phyloP scores from a whole-genome alignment of 2,113 vertebrate genomes.

The Theristicus caerulescens region DNA sequence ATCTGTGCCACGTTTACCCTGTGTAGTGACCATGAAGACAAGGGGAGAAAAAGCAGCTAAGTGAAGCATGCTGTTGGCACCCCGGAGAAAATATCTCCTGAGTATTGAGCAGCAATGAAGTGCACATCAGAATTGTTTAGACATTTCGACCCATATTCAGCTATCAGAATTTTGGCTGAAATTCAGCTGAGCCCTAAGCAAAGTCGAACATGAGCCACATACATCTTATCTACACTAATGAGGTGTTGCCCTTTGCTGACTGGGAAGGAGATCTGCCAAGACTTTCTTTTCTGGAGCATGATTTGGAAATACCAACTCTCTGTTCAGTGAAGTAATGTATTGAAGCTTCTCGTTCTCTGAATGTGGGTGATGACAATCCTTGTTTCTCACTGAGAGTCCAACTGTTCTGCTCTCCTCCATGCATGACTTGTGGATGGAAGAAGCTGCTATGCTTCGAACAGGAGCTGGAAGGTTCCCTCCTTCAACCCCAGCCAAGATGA shows the following conservation, averaged over 20 bases:
- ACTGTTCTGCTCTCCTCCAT: not conserved
- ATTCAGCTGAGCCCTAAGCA: not conserved
- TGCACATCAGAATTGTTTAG: not conserved
- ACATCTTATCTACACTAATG: not conserved
- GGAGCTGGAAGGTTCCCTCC: not conserved
- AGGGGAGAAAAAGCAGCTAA: not conserved
- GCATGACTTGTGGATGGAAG: not conserved
- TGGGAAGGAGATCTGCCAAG: not conserved
- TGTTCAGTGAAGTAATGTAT: not conserved
- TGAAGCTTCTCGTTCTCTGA: not conserved
- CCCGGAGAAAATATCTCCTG: not conserved
- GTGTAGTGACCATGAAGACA: not conserved
- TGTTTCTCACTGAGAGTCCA: not conserved
- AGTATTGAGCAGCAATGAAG: not conserved
- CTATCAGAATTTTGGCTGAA: not conserved
- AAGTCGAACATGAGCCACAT: not conserved
- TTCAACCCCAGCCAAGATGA: not conserved
- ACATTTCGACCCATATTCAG: not conserved
- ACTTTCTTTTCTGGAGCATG: not conserved
- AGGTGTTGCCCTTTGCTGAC: not conserved
- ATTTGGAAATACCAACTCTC: not conserved
- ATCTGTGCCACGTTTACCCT: not conserved
- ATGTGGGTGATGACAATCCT: not conserved
- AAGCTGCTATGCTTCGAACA: fast-evolving
- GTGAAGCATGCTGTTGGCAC: not conserved